Conservation (phyloP, 1,140 invertebrate species). For the Brachionus rubens region DNA sequence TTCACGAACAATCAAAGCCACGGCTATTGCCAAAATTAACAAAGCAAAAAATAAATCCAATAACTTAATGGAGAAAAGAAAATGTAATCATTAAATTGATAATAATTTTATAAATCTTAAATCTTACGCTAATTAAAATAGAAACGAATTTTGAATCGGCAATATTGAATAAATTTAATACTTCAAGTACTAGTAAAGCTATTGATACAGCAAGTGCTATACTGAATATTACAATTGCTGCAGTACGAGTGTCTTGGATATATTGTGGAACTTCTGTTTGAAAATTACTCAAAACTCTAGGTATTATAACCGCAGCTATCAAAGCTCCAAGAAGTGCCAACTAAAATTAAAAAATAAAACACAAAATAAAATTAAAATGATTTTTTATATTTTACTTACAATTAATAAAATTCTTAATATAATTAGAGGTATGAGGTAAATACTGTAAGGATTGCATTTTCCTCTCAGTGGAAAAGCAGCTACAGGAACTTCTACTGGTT, state of each 20-base stretch:
- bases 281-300: background rate
- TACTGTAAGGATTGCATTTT: slow-evolving; percentile 14
- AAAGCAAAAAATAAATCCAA: slow-evolving; percentile 27
- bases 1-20: slow-evolving; percentile 5
- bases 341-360: no score
- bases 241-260: background rate
- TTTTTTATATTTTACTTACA: no score
- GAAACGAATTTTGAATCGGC: slow-evolving; percentile 34
- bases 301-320: slow-evolving; percentile 12
- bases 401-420: background rate
- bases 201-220: slow-evolving; percentile 14
- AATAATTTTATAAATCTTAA: background rate
- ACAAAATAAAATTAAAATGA: background rate
- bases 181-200: background rate
- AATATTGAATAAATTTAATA: slow-evolving; percentile 27
- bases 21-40: slow-evolving; percentile 1
- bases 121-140: slow-evolving; percentile 9
- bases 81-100: background rate
- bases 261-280: background rate
- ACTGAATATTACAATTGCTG: slow-evolving; percentile 26
- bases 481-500: slow-evolving; percentile 13
- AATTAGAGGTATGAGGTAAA: slow-evolving; percentile 1
- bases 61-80: no score
- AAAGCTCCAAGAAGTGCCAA: background rate
- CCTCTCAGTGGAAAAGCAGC: slow-evolving; percentile 35